Conservation (phyloP, 2,113 vertebrate genomes). For the Macrotis lagotis region DNA sequence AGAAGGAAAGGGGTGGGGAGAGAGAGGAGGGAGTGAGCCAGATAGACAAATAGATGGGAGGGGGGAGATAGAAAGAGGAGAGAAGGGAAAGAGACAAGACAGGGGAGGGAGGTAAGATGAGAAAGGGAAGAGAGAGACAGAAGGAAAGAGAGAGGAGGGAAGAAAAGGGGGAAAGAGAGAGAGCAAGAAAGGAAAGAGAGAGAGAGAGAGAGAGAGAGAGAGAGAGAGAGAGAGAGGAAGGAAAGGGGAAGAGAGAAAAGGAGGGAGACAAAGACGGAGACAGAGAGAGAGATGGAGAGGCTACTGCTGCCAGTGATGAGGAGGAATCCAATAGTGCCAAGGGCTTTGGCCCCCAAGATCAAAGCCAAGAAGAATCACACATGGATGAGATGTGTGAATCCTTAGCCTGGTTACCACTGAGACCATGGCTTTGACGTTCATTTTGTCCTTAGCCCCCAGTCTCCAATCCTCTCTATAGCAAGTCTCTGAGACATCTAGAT, state of each 20-base stretch:
- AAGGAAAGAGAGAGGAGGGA: neutral
- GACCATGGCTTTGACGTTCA: too few species aligned
- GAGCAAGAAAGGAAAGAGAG: too few species aligned
- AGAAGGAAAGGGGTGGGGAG: too few species aligned
- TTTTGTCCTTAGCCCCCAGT: neutral
- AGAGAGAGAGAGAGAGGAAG: too few species aligned
- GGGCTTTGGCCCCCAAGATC: neutral
- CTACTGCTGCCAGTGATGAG: neutral
- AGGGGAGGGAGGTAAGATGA: too few species aligned
- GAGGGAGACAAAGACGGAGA: neutral
- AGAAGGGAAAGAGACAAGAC: too few species aligned
- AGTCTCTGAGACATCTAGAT: neutral
- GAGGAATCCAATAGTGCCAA: neutral
- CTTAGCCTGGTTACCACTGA: neutral
- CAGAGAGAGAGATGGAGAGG: fast-evolving
- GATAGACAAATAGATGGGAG: too few species aligned
- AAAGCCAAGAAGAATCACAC: neutral
- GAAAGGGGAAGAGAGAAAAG: too few species aligned
- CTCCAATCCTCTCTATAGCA: neutral
- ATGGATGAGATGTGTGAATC: neutral
- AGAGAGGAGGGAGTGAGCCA: too few species aligned
- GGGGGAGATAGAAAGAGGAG: too few species aligned
- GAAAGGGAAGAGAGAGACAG: fast-evolving
- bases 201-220: neutral
- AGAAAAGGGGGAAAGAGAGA: neutral